Base-by-base conservation (phyloP, 1,140 invertebrate genomes). In the Lepidurus packardi region DNA sequence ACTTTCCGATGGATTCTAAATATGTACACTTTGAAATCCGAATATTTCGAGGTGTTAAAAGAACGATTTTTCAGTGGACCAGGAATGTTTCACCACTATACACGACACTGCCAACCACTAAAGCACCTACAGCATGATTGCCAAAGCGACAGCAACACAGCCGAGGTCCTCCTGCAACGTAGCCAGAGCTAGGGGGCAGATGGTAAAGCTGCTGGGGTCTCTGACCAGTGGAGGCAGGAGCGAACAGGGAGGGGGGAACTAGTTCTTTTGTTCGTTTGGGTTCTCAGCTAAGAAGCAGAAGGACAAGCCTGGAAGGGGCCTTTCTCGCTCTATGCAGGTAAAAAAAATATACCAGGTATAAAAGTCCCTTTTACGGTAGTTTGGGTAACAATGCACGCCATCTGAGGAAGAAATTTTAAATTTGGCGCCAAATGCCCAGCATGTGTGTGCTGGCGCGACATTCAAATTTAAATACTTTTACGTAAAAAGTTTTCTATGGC, bases 231-330 rank as follows among this genome's bases (percentile, higher is more conserved):
- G 16, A 65, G 53, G 16, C 53, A 65, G 21, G 16, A 65, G 21
- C 16, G 16, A 13, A 65, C 16, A 65, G 21, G 53, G 16, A 65
- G 21, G 53, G 21, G 53, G 53, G 53, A n/a, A 34, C 34, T 34
- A 34, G 16, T 65, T 65, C 21, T 65, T 13, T 65, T 65, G 53
- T 65, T n/a, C 53, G 21, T 21, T 21, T n/a, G 21, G 3, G 6
- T n/a, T 21, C 21, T 9, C 6, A 65, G 16, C 16, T 65, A 65
- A n/a, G 21, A 13, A 65, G 16, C 8, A 65, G 53, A 65, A 65
- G 53, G 53, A 65, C 53, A 65, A 65, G 53, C 53, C 53, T 65
- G 16, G 53, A 65, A 65, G 53, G 16, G 53, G 21, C 53, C 53
- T 65, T 9, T 13, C n/a, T 21, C 16, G 16, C 16, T 65, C 21